Evolutionary conservation across 2,888 invertebrate genomes (phyloP).

Genomic region (Aradus depressus): DNA sequence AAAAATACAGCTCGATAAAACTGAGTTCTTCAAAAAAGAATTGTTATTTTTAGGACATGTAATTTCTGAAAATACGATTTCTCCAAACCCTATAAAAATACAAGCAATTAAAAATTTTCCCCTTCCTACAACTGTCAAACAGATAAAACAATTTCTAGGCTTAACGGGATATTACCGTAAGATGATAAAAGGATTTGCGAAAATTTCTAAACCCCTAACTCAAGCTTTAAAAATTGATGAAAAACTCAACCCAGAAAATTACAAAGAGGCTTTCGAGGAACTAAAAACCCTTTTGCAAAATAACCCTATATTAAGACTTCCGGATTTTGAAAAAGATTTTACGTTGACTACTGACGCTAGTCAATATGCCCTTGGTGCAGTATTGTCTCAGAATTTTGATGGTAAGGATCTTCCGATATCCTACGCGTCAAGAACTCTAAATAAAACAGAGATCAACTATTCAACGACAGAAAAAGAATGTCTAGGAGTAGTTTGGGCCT

Average conservation of each 20-base stretch:
- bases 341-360: slow-evolving; percentile 31
- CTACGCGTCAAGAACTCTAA: slow-evolving; percentile 32
- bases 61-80: slow-evolving; percentile 14
- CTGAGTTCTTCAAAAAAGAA: slow-evolving; percentile 19
- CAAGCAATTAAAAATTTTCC: slow-evolving; percentile 11
- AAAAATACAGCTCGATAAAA: slow-evolving; percentile 20
- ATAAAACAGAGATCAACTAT: slow-evolving; percentile 31
- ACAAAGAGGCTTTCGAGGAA: slow-evolving; percentile 3
- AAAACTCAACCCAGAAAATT: slow-evolving; percentile 12
- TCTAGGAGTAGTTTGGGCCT: slow-evolving; percentile 33
- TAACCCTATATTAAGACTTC: slow-evolving; percentile 15
- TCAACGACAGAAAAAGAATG: slow-evolving; percentile 33
- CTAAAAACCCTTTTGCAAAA: not conserved
- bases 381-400: slow-evolving; percentile 31
- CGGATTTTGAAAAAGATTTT: slow-evolving; percentile 20
- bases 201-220: slow-evolving; percentile 31
- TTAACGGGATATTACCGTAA: slow-evolving; percentile 32
- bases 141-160: slow-evolving; percentile 30
- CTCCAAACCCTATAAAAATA: slow-evolving; percentile 9
- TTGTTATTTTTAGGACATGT: slow-evolving; percentile 7
- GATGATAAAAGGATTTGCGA: slow-evolving; percentile 30
- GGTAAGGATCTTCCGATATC: slow-evolving; percentile 33
- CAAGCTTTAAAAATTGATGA: slow-evolving; percentile 27
- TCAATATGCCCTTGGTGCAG: slow-evolving; percentile 32
- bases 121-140: slow-evolving; percentile 7